phyloP scores from a whole-genome alignment of 2,113 vertebrate species.

The Myrmophylax atrothorax region DNA sequence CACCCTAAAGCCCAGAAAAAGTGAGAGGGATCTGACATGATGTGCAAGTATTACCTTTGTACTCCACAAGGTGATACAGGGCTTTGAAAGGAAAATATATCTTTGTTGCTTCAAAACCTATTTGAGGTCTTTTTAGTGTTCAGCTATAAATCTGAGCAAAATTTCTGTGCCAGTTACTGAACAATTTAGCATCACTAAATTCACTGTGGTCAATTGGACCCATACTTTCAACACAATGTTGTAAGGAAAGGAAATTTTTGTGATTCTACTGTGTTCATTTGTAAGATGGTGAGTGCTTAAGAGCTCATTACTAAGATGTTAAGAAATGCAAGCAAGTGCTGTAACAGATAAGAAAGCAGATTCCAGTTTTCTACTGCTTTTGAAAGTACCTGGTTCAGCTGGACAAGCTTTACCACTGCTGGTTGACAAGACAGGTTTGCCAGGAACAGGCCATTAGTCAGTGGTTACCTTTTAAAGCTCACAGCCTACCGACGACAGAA shows the following conservation, averaged over 20 bases:
- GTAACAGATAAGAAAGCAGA: not conserved
- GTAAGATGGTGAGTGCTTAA: not conserved
- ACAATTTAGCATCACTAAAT: not conserved
- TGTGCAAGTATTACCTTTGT: not conserved
- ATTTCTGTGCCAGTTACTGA: not conserved
- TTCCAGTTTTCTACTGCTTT: not conserved
- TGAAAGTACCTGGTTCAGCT: not conserved
- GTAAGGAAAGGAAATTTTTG: not conserved
- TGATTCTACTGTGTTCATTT: not conserved
- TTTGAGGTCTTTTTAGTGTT: not conserved
- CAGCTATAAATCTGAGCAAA: not conserved
- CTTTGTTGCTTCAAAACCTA: not conserved
- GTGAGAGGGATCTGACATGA: not conserved
- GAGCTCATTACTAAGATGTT: not conserved
- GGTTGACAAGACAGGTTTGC: not conserved
- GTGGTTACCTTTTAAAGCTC: not conserved
- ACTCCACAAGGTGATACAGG: not conserved
- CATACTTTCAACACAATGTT: not conserved
- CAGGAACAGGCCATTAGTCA: not conserved
- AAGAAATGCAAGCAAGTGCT: not conserved
- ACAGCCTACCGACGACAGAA: not conserved
- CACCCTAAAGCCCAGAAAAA: not conserved
- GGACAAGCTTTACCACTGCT: not conserved
- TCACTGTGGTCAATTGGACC: not conserved
- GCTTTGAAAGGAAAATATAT: conserved; percentile 6